These are phyloP conservation scores for Danio aesculapii DNA, from an alignment of 2,797 vertebrate species.

Conservation along the genomic window DNA sequence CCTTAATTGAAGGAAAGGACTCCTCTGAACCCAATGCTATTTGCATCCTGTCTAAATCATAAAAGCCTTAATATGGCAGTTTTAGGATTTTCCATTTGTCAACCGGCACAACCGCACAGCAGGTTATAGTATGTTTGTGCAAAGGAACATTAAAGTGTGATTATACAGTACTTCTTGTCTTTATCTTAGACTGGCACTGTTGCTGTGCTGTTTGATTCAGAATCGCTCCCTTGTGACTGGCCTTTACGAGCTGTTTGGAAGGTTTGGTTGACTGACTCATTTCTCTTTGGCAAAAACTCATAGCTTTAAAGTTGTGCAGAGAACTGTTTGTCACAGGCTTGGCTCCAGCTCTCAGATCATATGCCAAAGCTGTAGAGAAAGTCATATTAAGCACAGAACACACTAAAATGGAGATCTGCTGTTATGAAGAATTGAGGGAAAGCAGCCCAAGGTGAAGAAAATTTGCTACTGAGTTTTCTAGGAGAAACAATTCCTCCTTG, in stretches of 20 bases:
- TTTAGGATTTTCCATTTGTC: background rate
- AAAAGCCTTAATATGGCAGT: background rate
- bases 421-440: conserved; percentile 7
- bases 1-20: background rate
- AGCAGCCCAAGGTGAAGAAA: conserved; percentile 14
- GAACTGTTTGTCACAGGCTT: conserved; percentile 33
- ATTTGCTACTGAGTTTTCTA: background rate
- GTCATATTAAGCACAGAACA: conserved; percentile 16
- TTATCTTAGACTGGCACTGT: conserved; percentile 41
- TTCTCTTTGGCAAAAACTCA: conserved; percentile 44
- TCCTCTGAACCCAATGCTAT: background rate
- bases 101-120: conserved; percentile 16
- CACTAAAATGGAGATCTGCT: conserved; percentile 14
- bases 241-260: conserved; percentile 30
- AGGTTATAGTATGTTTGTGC: conserved; percentile 14
- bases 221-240: conserved; percentile 37
- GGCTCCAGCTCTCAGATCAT: conserved; percentile 40
- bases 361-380: conserved; percentile 40
- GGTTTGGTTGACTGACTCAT: conserved; percentile 35
- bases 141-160: conserved; percentile 33
- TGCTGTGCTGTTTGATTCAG: conserved; percentile 28
- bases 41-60: conserved; percentile 2
- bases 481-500: background rate
- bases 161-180: conserved; percentile 23
- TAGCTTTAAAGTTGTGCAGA: conserved; percentile 33